Evolutionary conservation across 2,113 vertebrate species (phyloP), one percentile per base, ranked within the genome.

Genomic region (Monopterus albus): DNA sequence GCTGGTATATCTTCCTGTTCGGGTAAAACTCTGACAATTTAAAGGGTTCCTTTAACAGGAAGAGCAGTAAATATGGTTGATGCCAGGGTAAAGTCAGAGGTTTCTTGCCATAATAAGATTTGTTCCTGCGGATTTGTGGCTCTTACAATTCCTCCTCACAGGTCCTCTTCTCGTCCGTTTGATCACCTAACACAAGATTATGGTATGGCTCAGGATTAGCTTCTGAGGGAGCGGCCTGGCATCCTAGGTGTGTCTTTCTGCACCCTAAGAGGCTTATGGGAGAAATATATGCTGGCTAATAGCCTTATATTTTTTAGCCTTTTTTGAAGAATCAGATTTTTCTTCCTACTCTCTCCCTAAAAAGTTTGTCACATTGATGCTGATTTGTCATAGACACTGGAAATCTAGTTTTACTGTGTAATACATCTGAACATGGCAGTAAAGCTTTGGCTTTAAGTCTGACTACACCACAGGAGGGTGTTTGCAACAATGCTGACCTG

Each of bases 151-250:
- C 81, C 84, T 80, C 79, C 73, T 92, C 79, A 72, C 80, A 90
- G 84, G 86, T 90, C 90, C 60, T 59, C 69, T 65, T 85, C 78
- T 75, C 72, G 64, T 85, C 79, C 75, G 89, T 93, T 93, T 94
- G 92, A 93, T 93, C 92, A 92, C 87, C 86, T 87, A 88, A 91
- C 88, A 90, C 6, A 43, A 85, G 90, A 93, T 93, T 92, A 91
- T 25, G 84, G 83, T 83, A 68, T 61, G 86, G 80, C 58, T 68
- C 21, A 21, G 89, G 90, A 93, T 94, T 93, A 92, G 71, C 72
- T 82, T 79, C 78, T n/a, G 65, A 79, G 84, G 63, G 82, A 89
- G 91, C 75, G 72, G 86, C 66, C 87, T 77, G 87, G 78, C 87
- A 86, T 82, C 81, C 81, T 82, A 92, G 92, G 91, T 93, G 91